Evolutionary conservation across 37 sponge, comb jelly and placozoan species (phyloP), one percentile per base, ranked within the genome.

Genomic region (Beroe ovata): DNA sequence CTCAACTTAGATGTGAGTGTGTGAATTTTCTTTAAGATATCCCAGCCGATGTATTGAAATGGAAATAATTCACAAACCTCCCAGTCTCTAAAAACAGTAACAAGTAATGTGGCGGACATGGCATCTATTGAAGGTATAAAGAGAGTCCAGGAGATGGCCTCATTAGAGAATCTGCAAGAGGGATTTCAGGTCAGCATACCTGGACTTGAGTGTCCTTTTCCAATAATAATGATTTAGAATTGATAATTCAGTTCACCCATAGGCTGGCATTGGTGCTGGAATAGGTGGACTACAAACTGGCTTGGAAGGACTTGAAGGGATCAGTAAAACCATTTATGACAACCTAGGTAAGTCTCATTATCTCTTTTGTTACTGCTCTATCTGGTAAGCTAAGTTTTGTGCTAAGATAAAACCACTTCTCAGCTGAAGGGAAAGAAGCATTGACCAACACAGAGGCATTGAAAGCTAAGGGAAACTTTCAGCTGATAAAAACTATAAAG

Each of bases 401-500:
- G 16, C 59, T 58, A n/a, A n/a, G n/a, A n/a, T n/a, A 11, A 11
- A 42, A 22, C 35, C 16, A 39, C 23, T 28, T 41, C 41, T 77
- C 84, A 77, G 84, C 35, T n/a, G 41, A 33, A 39, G n/a, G 33
- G 22, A 37, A 36, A 23, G 33, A 77, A 42, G 47, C 47, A 2
- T 21, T 77, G 1, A 77, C 84, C 8, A 77, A 41, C 28, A 35
- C n/a, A 23, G 84, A 77, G 18, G 84, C 20, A 2, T 36, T 77
- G 47, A 77, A 77, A 42, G 84, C 84, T 4, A 77, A 77, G 84
- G 84, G 84, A 23, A 77, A 77, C 47, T 77, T 36, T 23, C 84
- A 77, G 84, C 47, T 77, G 38, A 21, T 77, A 4, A 35, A 16
- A 33, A 77, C 84, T 4, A 77, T 77, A 1, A 39, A 42, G 84